These are phyloP conservation scores for Lamellibrachia satsuma DNA, from an alignment of 2,888 invertebrate species.

Conservation along the genomic window DNA sequence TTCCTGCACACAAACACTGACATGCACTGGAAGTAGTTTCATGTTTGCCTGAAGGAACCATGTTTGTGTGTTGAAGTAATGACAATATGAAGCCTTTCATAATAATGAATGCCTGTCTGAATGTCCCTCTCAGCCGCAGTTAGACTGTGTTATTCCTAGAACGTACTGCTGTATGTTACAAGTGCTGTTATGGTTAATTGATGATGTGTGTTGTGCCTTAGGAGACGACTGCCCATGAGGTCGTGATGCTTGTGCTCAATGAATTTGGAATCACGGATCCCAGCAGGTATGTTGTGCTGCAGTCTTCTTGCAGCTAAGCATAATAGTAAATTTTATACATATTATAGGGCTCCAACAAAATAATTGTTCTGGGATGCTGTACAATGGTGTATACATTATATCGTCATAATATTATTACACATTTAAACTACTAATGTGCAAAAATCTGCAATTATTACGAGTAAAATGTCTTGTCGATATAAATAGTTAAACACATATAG, in stretches of 20 bases:
- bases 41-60: not conserved
- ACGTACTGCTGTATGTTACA: not conserved
- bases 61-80: not conserved
- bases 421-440: too few relatives aligned
- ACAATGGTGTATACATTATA: too few relatives aligned
- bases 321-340: not conserved
- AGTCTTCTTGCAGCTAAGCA: not conserved
- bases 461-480: too few relatives aligned
- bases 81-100: not conserved
- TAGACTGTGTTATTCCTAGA: not conserved
- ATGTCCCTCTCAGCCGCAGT: not conserved
- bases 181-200: not conserved
- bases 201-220: constrained; percentile 46
- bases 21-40: not conserved
- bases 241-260: constrained; percentile 95
- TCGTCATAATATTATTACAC: too few relatives aligned
- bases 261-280: constrained; percentile 96
- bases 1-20: too few relatives aligned
- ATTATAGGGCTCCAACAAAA: too few relatives aligned
- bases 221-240: constrained; percentile 77
- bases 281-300: constrained; percentile 72
- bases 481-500: too few relatives aligned
- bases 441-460: too few relatives aligned
- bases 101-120: not conserved
- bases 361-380: too few relatives aligned